Conservation (phyloP, 2,888 invertebrate genomes). For the Epinotia demarniana region DNA sequence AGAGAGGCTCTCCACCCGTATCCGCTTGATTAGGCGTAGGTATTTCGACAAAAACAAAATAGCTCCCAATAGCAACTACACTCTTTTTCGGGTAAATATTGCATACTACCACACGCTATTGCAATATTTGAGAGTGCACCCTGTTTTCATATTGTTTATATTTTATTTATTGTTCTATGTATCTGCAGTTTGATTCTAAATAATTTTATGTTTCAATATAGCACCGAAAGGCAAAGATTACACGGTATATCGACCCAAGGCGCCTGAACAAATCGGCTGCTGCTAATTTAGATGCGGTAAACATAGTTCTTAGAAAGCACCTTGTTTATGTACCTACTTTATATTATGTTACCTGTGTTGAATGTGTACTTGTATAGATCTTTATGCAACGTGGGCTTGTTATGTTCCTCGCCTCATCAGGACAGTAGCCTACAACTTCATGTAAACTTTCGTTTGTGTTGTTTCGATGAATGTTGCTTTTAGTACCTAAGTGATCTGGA, state of each 20-base stretch:
- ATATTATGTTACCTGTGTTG: constrained; percentile 58
- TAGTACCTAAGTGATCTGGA: neutral
- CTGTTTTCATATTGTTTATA: constrained; percentile 37
- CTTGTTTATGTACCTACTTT: constrained; percentile 60
- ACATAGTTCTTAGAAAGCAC: constrained; percentile 62
- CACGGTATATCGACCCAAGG: constrained; percentile 80
- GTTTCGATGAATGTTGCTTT: constrained; percentile 34
- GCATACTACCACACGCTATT: constrained; percentile 55
- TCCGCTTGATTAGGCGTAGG: constrained; percentile 82
- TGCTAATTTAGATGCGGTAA: constrained; percentile 79
- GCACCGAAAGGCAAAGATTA: constrained; percentile 82
- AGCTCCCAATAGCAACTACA: constrained; percentile 65
- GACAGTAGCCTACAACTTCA: neutral
- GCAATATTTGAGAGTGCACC: constrained; percentile 49
- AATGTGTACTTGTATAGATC: constrained; percentile 44
- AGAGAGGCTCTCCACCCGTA: constrained; percentile 77
- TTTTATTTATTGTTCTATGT: constrained; percentile 39
- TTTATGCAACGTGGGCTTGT: constrained; percentile 29
- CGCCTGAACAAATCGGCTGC: constrained; percentile 78
- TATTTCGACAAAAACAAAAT: constrained; percentile 82
- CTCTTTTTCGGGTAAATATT: constrained; percentile 77
- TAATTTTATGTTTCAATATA: constrained; percentile 53
- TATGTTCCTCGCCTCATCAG: constrained; percentile 25
- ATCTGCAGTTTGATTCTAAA: constrained; percentile 20
- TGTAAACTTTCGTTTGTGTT: constrained; percentile 28